Conservation (phyloP, 2,113 vertebrate species). For the Tamias sibiricus region DNA sequence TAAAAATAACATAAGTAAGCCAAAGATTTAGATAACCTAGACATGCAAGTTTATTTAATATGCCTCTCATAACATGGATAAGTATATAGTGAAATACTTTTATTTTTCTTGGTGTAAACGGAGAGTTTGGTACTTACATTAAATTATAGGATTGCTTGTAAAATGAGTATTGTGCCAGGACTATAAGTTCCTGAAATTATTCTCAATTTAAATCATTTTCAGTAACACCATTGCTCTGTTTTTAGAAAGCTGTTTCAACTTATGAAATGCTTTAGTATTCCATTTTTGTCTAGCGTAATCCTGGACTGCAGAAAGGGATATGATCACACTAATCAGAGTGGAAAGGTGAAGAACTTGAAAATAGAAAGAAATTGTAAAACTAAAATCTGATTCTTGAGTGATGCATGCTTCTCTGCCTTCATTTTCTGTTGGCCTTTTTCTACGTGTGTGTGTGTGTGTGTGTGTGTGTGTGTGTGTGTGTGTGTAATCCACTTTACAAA, state of each 20-base stretch:
- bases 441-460: neutral
- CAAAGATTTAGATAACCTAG: conserved; percentile 55
- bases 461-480: neutral
- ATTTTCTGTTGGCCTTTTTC: neutral
- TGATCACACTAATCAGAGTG: neutral
- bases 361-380: neutral
- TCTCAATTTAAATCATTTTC: conserved; percentile 63
- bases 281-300: conserved; percentile 14
- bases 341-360: conserved; percentile 1
- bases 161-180: neutral
- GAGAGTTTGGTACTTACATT: neutral
- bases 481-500: neutral
- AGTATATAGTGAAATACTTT: neutral
- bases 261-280: conserved; percentile 42
- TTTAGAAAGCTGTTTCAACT: conserved; percentile 60
- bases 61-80: neutral
- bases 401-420: neutral
- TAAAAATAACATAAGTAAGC: conserved; percentile 72
- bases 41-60: conserved; percentile 38
- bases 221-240: conserved; percentile 35
- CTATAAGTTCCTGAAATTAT: conserved; percentile 60
- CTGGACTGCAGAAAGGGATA: neutral
- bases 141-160: neutral
- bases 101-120: neutral
- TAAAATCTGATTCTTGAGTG: neutral